These are phyloP conservation scores for Cyclargus thomasi DNA, from an alignment of 1,140 invertebrate species.

Conservation along the genomic window DNA sequence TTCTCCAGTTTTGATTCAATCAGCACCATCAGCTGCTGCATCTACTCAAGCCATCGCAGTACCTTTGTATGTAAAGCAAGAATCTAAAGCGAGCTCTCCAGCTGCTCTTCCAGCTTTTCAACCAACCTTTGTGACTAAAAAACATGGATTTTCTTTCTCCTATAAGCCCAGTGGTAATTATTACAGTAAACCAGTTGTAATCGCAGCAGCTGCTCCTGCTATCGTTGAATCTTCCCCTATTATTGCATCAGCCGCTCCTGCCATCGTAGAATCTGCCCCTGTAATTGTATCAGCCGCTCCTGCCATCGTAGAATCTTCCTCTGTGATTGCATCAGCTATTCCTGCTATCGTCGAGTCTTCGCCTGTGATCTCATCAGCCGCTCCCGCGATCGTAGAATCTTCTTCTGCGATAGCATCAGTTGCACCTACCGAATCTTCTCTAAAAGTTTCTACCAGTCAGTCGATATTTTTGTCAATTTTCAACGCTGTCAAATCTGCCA, in stretches of 20 bases:
- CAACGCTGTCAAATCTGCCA: not conserved
- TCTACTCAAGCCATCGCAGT: not conserved
- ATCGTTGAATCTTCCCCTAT: not conserved
- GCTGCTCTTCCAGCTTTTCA: not conserved
- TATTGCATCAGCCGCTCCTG: not conserved
- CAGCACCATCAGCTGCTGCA: not conserved
- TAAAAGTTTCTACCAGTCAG: not conserved
- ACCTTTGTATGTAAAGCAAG: not conserved
- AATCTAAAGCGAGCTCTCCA: not conserved
- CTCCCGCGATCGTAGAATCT: not conserved
- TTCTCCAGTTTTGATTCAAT: not conserved
- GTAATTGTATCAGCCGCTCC: conserved; percentile 30
- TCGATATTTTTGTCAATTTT: not conserved
- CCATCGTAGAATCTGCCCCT: conserved; percentile 30
- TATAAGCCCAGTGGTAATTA: not conserved
- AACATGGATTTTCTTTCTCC: not conserved
- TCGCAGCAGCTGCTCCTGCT: not conserved
- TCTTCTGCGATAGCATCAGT: not conserved
- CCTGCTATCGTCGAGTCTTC: not conserved
- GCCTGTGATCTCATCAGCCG: not conserved
- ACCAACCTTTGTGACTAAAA: not conserved
- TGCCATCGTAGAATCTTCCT: conserved; percentile 33
- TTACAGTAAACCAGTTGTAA: not conserved
- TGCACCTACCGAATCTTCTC: not conserved
- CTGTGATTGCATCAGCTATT: conserved; percentile 10